phyloP scores from a whole-genome alignment of 2,113 vertebrate species.

The Pagrus major region DNA sequence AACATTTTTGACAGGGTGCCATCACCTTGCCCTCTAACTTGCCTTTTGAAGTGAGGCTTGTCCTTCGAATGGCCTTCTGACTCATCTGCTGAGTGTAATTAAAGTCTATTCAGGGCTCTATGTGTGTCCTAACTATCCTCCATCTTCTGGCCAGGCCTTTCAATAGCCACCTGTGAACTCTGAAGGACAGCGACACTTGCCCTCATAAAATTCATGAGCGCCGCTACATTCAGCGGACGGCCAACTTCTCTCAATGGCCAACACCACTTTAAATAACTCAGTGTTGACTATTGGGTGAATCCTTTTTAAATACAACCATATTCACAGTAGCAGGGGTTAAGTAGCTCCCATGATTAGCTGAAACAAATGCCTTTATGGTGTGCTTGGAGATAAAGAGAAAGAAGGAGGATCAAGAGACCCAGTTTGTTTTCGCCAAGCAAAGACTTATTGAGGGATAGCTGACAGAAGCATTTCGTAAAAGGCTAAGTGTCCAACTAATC shows the following conservation, averaged over 20 bases:
- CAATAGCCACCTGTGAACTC: conserved; percentile 83
- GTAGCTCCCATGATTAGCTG: conserved; percentile 70
- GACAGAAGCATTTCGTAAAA: conserved; percentile 38
- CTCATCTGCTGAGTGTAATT: conserved; percentile 77
- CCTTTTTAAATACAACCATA: conserved; percentile 73
- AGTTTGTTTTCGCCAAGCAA: conserved; percentile 61
- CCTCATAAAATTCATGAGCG: conserved; percentile 82
- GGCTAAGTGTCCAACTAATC: conserved; percentile 12
- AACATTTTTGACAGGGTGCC: conserved; percentile 34
- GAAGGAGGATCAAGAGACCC: conserved; percentile 50
- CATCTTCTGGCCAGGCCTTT: conserved; percentile 74
- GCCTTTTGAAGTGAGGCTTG: conserved; percentile 75
- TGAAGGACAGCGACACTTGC: conserved; percentile 75
- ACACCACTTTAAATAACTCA: conserved; percentile 76
- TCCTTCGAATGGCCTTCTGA: conserved; percentile 73
- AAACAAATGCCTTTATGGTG: conserved; percentile 72
- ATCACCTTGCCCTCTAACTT: conserved; percentile 72
- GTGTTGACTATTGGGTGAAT: conserved; percentile 72
- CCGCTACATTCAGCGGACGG: conserved; percentile 64
- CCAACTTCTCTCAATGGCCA: conserved; percentile 65
- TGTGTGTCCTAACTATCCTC: conserved; percentile 77
- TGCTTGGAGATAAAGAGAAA: conserved; percentile 37
- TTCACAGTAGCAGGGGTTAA: conserved; percentile 74
- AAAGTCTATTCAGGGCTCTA: conserved; percentile 80
- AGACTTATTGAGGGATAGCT: conserved; percentile 40